These are phyloP conservation scores for Euphonia xanthogaster DNA, from an alignment of 2,797 vertebrate species.

Conservation along the genomic window DNA sequence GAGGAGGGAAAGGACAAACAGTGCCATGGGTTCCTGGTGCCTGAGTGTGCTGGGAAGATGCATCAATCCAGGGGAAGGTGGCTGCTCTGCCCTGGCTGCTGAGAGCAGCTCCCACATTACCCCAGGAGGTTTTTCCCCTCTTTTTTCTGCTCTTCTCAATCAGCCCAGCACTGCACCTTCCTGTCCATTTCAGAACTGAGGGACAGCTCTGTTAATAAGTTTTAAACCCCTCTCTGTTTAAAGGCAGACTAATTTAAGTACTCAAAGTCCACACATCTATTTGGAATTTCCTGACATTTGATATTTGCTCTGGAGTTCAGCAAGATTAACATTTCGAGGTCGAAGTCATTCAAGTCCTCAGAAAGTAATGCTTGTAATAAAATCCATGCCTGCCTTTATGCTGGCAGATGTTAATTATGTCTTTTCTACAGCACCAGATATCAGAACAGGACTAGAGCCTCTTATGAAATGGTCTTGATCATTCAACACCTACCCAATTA, in stretches of 20 bases:
- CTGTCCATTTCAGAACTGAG: not conserved
- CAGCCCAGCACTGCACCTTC: not conserved
- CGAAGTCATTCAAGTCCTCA: constrained; percentile 42
- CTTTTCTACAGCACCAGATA: not conserved
- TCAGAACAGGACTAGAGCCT: not conserved
- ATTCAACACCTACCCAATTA: not conserved
- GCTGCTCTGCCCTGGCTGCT: not conserved
- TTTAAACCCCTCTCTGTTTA: constrained; percentile 32
- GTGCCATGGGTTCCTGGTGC: not conserved
- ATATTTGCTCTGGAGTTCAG: constrained; percentile 57
- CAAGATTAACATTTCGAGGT: constrained; percentile 43
- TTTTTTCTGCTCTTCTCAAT: not conserved
- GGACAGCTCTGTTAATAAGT: constrained; percentile 11
- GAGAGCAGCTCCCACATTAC: not conserved
- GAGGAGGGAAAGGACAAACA: not conserved
- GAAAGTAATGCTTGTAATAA: constrained; percentile 34
- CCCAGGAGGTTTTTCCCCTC: not conserved
- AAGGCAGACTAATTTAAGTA: constrained; percentile 51
- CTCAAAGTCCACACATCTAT: constrained; percentile 39
- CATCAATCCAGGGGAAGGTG: not conserved
- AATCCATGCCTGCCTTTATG: not conserved
- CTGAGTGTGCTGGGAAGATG: not conserved
- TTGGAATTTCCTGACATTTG: constrained; percentile 51
- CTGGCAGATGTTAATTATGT: constrained; percentile 23
- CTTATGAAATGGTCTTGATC: not conserved